Conservation (phyloP, 2,888 invertebrate species). For the Theretra japonica region DNA sequence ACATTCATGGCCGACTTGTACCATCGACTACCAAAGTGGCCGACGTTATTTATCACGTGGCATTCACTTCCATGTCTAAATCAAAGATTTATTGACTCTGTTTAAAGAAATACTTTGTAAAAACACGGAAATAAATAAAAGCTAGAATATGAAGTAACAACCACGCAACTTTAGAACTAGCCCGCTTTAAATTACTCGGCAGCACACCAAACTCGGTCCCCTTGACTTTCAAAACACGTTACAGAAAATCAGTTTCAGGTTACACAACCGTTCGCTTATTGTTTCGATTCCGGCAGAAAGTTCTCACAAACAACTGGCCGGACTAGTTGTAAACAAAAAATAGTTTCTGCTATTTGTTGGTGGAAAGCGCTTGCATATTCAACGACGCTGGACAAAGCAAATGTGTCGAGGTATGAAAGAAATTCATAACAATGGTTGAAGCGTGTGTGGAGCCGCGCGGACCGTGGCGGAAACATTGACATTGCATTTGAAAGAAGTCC, state of each 20-base stretch:
- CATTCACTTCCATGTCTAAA: neutral
- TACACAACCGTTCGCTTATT: constrained; percentile 53
- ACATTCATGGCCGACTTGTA: constrained; percentile 6
- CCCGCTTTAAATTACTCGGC: constrained; percentile 20
- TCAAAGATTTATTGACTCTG: neutral
- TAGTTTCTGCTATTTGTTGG: constrained; percentile 52
- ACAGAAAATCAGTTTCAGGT: constrained; percentile 48
- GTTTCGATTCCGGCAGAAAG: constrained; percentile 65
- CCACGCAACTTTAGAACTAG: constrained; percentile 18
- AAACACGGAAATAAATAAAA: neutral
- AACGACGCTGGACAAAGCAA: constrained; percentile 48
- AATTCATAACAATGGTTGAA: constrained; percentile 59
- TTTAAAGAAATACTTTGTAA: neutral
- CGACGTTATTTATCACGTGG: neutral
- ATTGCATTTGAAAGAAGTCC: constrained; percentile 44
- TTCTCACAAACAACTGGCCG: constrained; percentile 44
- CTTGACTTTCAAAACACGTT: constrained; percentile 48
- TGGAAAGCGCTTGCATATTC: constrained; percentile 73
- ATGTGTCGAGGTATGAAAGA: constrained; percentile 58
- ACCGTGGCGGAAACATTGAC: constrained; percentile 50
- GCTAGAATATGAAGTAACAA: constrained; percentile 20
- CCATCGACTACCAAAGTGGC: neutral
- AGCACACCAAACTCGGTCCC: constrained; percentile 36
- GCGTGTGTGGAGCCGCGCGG: constrained; percentile 35
- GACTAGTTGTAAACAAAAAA: constrained; percentile 52